Evolutionary conservation across 2,888 invertebrate genomes (phyloP), one percentile per base, ranked within the genome.

Genomic region (Drosophila recens): DNA sequence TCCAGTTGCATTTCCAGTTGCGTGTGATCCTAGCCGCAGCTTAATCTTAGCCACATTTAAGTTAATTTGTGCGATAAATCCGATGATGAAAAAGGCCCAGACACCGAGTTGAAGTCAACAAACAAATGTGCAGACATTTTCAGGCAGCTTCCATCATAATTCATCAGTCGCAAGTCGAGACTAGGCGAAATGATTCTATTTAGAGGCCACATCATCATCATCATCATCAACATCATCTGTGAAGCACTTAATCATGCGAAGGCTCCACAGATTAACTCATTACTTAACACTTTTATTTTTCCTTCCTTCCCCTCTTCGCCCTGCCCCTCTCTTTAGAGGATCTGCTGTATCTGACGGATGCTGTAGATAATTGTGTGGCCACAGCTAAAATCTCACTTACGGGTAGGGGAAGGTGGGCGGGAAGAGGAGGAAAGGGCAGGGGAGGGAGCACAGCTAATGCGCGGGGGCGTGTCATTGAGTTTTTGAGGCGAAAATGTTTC

Each of bases 181-280:
- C 67, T 56, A 59, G 69, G 52, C 59, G 38, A 72, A 80, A 83
- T 64, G 68, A 75, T 78, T 83, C 89, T 83, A 83, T 83, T 83
- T 83, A 71, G 63, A 63, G 81, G 65, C 58, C 63, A 61, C 68
- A 82, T 71, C 77, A 71, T 65, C 58, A 53, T 45, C n/a, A n/a
- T n/a, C 63, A 54, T 20, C 63, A 43, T 36, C 45, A 27, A 15
- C 48, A 36, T 15, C 10, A 51, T 34, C 33, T 13, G 33, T 34
- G 69, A 72, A 77, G 86, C 89, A 90, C 90, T 91, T 91, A 91
- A 90, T 90, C 90, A 91, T 90, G 86, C 77, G 80, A 82, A 83
- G 80, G 67, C 76, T 76, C 72, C 79, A 68, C 79, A 90, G 91
- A 91, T 90, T 91, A 91, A 90, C 90, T 90, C 91, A 90, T 90